Conservation (phyloP, 2,113 vertebrate species). For the Etheostoma spectabile region DNA sequence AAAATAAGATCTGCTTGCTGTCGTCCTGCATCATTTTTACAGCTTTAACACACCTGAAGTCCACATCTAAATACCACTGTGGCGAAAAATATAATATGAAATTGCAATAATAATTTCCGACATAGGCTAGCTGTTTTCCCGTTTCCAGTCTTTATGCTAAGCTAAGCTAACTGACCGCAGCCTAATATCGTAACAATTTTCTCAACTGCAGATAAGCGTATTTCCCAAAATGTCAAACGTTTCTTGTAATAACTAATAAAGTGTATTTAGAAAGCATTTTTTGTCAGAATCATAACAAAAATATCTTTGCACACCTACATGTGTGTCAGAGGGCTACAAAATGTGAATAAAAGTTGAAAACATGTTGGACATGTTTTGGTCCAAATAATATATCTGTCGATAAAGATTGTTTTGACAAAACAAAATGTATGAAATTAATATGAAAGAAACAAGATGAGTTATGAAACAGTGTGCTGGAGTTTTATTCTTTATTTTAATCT, state of each 20-base stretch:
- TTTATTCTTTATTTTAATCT: background rate
- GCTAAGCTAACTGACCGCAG: background rate
- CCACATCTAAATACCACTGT: background rate
- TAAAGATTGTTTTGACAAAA: background rate
- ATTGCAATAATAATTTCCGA: background rate
- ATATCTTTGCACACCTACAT: background rate
- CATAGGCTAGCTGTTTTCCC: background rate
- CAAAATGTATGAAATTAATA: background rate
- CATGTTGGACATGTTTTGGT: too few species aligned
- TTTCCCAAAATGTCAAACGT: background rate
- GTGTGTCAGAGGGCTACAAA: too few species aligned
- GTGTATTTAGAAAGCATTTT: background rate
- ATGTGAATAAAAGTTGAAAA: background rate
- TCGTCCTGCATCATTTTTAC: background rate
- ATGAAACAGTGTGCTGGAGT: background rate
- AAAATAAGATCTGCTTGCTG: background rate
- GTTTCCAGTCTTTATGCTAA: background rate
- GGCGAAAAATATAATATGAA: background rate
- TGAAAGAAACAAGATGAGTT: background rate
- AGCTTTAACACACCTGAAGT: background rate
- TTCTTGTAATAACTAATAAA: background rate
- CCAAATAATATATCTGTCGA: background rate
- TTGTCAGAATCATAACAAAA: background rate
- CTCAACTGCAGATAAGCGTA: background rate
- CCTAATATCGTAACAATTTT: background rate